phyloP scores from a whole-genome alignment of 2,113 vertebrate species.

The Thymallus thymallus region DNA sequence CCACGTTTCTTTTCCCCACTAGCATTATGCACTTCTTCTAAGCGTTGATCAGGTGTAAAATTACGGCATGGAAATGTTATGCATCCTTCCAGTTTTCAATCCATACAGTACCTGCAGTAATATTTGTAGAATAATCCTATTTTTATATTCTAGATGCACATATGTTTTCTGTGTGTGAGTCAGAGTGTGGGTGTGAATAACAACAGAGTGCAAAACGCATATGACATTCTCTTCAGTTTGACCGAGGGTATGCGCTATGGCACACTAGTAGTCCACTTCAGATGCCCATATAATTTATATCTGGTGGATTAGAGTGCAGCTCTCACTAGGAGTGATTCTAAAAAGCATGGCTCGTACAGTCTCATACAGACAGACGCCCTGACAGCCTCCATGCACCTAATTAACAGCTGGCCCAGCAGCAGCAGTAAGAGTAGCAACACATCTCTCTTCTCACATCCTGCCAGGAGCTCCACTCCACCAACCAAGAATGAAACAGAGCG shows the following conservation, averaged over 20 bases:
- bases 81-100: no score
- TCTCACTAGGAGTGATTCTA: neutral
- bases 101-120: no score
- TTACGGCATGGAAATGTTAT: no score
- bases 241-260: neutral
- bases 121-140: no score
- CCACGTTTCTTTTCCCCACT: neutral
- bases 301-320: neutral
- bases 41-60: neutral
- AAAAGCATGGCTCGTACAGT: neutral
- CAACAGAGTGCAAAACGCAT: neutral
- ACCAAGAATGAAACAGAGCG: conserved; percentile 14
- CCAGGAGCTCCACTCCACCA: conserved; percentile 28
- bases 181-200: conserved; percentile 1
- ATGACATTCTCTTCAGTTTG: neutral
- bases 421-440: neutral
- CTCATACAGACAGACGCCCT: conserved; percentile 1
- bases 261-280: neutral
- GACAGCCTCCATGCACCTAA: conserved; percentile 17
- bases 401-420: conserved; percentile 3
- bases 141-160: no score
- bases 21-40: neutral
- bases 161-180: neutral
- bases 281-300: neutral
- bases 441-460: conserved; percentile 29